phyloP scores from a whole-genome alignment of 2,888 invertebrate genomes.

The Rhamnusium bicolor region DNA sequence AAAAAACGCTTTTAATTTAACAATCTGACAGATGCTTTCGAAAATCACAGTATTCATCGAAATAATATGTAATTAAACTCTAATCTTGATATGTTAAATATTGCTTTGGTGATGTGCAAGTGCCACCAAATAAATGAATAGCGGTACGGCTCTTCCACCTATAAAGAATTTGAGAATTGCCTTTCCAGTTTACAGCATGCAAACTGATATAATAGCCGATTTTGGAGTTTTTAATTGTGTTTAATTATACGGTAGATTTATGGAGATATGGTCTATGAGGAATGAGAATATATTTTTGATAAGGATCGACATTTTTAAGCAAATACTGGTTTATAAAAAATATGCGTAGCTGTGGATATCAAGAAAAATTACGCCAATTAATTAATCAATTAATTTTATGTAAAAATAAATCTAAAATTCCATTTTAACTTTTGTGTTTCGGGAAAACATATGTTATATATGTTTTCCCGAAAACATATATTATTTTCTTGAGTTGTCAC shows the following conservation, averaged over 20 bases:
- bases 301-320: neutral
- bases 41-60: constrained; percentile 66
- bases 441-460: no score
- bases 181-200: constrained; percentile 17
- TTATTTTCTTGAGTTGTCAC: no score
- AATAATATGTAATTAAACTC: constrained; percentile 69
- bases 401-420: no score
- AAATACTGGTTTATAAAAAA: neutral
- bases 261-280: constrained; percentile 37
- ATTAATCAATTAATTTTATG: no score
- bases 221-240: constrained; percentile 46
- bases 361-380: no score
- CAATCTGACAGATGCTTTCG: constrained; percentile 63
- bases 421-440: no score
- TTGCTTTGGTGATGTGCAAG: constrained; percentile 65
- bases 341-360: no score
- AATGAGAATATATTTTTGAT: constrained; percentile 31
- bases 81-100: constrained; percentile 69
- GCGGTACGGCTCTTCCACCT: constrained; percentile 40
- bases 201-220: constrained; percentile 38
- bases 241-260: constrained; percentile 48
- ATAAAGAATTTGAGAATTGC: constrained; percentile 20
- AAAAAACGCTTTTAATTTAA: constrained; percentile 49
- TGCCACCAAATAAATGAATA: constrained; percentile 67
- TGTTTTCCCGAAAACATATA: no score